Evolutionary conservation across 2,888 invertebrate species (phyloP), one percentile per base, ranked within the genome.

Genomic region (Ichneumoninae sp.): DNA sequence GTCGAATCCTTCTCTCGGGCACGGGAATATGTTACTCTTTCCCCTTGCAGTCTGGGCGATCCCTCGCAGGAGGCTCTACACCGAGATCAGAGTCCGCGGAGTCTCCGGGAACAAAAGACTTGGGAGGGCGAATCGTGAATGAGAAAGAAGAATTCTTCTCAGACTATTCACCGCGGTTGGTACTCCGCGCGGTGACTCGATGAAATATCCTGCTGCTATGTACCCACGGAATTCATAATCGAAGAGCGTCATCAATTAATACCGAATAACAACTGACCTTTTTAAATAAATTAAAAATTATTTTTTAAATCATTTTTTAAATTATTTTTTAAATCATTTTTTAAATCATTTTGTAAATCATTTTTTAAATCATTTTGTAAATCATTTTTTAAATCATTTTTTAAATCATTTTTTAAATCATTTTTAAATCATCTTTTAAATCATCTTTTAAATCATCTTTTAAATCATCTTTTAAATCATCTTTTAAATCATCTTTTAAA

Each of bases 21-120:
- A 5, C 65, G n/a, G 60, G 54, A 65, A 77, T 77, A 71, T 36
- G 76, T 62, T 80, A 72, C 66, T 68, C 26, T n/a, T 66, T 44
- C 22, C 5, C 26, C 5, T 10, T 10, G 36, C 33, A 7, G 40
- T 54, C 65, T 3, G n/a, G 26, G 52, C 50, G 52, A 60, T 50
- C 65, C 71, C 72, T 72, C 65, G 40, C 54, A 65, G 71, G 65
- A 65, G 62, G 36, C 40, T 60, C 44, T 65, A 16, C 40, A 65
- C 2, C n/a, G 36, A 30, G 54, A 71, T 33, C 66, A 16, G 66
- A 69, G 68, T 40, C 60, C 60, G 13, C 22, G 1, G 54, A 68
- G 30, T 36, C 30, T 30, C 62, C 68, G 77, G 72, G 60, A 78
- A 72, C 77, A 50, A 77, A 82, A 77, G 71, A 30, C 62, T 10